A percentile compares a stretch with the other conserved stretches of the same genome.
These are phyloP conservation scores for Coelopa frigida DNA, from an alignment of 1,140 invertebrate species.

Conservation along the genomic window DNA sequence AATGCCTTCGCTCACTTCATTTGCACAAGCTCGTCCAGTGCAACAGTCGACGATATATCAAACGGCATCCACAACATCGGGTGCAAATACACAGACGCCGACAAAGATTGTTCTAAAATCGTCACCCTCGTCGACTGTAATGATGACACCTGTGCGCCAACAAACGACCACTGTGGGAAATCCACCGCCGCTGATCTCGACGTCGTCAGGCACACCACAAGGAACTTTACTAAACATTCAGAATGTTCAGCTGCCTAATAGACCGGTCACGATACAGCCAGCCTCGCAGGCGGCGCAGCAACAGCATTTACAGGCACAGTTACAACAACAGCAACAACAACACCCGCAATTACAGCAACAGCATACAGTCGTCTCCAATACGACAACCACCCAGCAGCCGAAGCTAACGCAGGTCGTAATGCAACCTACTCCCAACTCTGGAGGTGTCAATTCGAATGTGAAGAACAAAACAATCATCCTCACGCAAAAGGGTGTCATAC, in stretches of 20 bases:
- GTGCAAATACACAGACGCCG: conserved; percentile 21
- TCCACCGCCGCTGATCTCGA: conserved; percentile 35
- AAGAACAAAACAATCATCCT: conserved; percentile 43
- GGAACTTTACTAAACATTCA: conserved; percentile 37
- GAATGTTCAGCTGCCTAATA: conserved; percentile 39
- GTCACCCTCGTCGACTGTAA: conserved; percentile 23
- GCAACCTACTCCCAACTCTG: conserved; percentile 19
- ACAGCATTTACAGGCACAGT: conserved; percentile 39
- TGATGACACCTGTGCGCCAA: conserved; percentile 36
- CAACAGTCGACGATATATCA: conserved; percentile 38
- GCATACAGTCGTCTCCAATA: conserved; percentile 42
- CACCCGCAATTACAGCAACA: conserved; percentile 35
- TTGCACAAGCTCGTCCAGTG: conserved; percentile 29
- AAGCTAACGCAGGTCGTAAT: conserved; percentile 38
- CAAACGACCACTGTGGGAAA: conserved; percentile 22
- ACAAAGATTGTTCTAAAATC: conserved; percentile 40
- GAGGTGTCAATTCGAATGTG: conserved; percentile 11
- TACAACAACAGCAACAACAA: conserved; percentile 40
- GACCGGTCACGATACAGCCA: conserved; percentile 42
- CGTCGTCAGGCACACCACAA: conserved; percentile 21
- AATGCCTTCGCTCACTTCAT: conserved; percentile 36
- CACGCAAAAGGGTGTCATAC: conserved; percentile 40
- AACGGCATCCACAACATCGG: conserved; percentile 13
- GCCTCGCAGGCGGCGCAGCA: conserved; percentile 40
- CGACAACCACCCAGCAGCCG: conserved; percentile 39